A percentile compares a stretch with the other conserved stretches of the same genome.
phyloP scores from a whole-genome alignment of 2,797 vertebrate genomes.

The Nyctalus aviator region DNA sequence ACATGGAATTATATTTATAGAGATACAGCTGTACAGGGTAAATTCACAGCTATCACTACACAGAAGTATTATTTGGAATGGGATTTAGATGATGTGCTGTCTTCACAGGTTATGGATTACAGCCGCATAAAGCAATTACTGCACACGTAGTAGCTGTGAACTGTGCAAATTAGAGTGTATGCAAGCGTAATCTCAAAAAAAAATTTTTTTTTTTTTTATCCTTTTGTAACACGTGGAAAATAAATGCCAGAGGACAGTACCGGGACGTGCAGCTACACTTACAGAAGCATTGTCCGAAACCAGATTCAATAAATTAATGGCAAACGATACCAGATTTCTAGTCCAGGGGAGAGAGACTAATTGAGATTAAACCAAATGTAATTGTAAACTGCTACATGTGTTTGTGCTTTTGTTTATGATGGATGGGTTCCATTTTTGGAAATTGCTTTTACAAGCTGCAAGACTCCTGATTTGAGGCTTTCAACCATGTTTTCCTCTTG shows the following conservation, averaged over 20 bases:
- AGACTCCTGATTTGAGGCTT: constrained; percentile 86
- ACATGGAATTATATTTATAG: constrained; percentile 98
- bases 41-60: constrained; percentile 98
- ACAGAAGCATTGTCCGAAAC: constrained; percentile 90
- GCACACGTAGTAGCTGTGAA: constrained; percentile 92
- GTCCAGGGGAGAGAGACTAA: constrained; percentile 88
- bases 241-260: constrained; percentile 84
- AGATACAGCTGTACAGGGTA: constrained; percentile 99
- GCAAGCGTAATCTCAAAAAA: constrained; percentile 87
- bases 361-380: constrained; percentile 85
- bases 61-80: constrained; percentile 95
- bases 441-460: constrained; percentile 86
- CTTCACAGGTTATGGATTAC: constrained; percentile 94
- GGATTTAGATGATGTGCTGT: constrained; percentile 94
- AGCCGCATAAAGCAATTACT: constrained; percentile 93
- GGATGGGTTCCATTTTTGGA: constrained; percentile 83
- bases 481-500: constrained; percentile 71
- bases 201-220: constrained; percentile 81
- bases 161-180: constrained; percentile 92
- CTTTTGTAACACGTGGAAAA: constrained; percentile 88
- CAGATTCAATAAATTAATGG: constrained; percentile 90
- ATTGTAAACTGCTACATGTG: constrained; percentile 87
- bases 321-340: constrained; percentile 87
- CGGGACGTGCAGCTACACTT: constrained; percentile 89
- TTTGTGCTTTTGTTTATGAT: constrained; percentile 91